Evolutionary conservation across 2,113 vertebrate genomes (phyloP), one percentile per base, ranked within the genome.

Genomic region (Falcunculus frontatus): DNA sequence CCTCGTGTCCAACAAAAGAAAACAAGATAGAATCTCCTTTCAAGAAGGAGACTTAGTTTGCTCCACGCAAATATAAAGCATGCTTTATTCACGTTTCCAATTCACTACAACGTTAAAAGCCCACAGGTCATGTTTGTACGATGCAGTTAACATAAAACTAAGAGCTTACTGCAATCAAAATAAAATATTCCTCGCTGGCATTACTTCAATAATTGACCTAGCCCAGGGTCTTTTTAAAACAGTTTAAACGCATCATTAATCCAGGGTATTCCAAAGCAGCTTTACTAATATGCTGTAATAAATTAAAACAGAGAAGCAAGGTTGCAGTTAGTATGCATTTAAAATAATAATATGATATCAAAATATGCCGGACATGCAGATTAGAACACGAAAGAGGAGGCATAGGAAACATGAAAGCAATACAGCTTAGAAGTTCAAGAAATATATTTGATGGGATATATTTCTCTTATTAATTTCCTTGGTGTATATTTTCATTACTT

Each of bases 191-290:
- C 60, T 94, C 20, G 7, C 90, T 91, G 84, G 94, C 65, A 91
- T 52, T 81, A 84, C 75, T 97, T 92, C 89, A 96, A 96, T 96
- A 97, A 97, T 94, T 98, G 97, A 97, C 96, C 97, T 97, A 96
- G 94, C 94, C 92, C 93, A 88, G 94, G 96, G 96, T 96, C 75
- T 55, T 96, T 97, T 92, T 92, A 95, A 93, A 98, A 89, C 67
- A 92, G 89, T 97, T 97, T 97, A 97, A 94, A 98, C 94, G 95
- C 88, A 95, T 96, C 96, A 97, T 97, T 97, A 98, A 97, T 97
- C 94, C 94, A 96, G 83, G 82, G 84, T 95, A 94, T 94, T 97
- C 97, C 92, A 95, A 96, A 97, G 95, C 93, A 93, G 76, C n/a
- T 97, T 92, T 92, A 95, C 92, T 96, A 96, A 97, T 96, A 97